These are phyloP conservation scores for Beroe ovata DNA, from an alignment of 37 sponge, comb jelly and placozoan species.

Conservation along the genomic window DNA sequence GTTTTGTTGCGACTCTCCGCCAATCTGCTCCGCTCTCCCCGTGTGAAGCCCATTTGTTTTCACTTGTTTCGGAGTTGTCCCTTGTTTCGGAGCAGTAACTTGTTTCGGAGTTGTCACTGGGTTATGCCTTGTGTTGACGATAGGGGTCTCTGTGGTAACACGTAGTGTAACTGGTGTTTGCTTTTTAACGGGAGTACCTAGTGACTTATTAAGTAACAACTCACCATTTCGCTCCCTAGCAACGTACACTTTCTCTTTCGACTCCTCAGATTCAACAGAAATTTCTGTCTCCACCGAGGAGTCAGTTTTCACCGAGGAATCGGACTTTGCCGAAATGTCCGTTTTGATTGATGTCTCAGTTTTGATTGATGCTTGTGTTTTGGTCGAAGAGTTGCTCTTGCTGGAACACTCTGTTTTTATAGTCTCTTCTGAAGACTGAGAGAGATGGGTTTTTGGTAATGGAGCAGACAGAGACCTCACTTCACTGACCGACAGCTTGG, in stretches of 20 bases:
- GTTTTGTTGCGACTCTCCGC: too few species aligned
- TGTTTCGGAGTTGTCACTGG: not conserved
- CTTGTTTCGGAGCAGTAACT: not conserved
- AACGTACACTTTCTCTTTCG: not conserved
- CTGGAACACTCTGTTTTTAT: constrained; percentile 21
- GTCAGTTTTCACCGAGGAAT: not conserved
- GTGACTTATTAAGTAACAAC: too few species aligned
- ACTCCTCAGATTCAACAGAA: not conserved
- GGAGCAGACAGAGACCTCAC: constrained; percentile 48
- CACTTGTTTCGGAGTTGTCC: not conserved
- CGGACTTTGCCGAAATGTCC: not conserved
- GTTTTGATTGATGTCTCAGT: not conserved
- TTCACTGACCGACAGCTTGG: not conserved
- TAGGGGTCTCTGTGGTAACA: not conserved
- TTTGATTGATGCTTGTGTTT: not conserved
- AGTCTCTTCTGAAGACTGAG: not conserved
- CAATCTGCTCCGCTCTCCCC: too few species aligned
- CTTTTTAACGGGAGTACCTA: not conserved
- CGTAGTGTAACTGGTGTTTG: not conserved
- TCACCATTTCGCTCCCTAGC: not conserved
- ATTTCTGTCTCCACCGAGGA: not conserved
- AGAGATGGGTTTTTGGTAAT: not conserved
- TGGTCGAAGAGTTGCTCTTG: not conserved
- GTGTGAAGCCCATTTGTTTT: not conserved
- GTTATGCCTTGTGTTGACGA: not conserved